These are phyloP conservation scores for Rousettus leschenaultii DNA, from an alignment of 2,113 vertebrate species.

Conservation along the genomic window DNA sequence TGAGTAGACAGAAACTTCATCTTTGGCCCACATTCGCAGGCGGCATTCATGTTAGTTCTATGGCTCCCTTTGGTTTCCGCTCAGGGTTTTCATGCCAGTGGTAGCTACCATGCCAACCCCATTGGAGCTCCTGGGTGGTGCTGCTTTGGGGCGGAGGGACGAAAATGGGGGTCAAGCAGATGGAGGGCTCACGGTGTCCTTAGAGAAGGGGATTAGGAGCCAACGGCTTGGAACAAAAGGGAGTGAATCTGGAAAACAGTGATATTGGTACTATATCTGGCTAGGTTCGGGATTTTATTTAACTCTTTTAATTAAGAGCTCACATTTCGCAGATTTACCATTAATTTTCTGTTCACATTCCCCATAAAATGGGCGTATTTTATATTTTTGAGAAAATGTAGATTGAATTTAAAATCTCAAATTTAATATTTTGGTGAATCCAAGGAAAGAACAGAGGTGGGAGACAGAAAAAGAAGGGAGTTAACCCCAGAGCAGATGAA, in stretches of 20 bases:
- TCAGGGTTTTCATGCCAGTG: background rate
- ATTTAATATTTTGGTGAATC: background rate
- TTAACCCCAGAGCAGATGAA: background rate
- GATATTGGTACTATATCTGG: background rate
- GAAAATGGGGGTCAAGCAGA: background rate
- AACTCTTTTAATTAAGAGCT: background rate
- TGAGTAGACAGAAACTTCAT: background rate
- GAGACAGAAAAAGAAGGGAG: background rate
- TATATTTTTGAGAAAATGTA: background rate
- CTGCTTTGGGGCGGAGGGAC: background rate
- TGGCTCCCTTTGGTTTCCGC: background rate
- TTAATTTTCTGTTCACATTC: background rate
- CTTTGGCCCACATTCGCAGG: background rate
- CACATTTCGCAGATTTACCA: background rate
- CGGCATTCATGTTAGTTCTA: background rate
- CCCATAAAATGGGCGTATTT: background rate
- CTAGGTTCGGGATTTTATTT: background rate
- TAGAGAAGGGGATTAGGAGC: background rate
- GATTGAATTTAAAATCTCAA: background rate
- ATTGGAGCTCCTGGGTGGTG: background rate
- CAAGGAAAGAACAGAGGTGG: background rate
- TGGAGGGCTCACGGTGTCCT: background rate
- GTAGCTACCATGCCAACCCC: background rate
- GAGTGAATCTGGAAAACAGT: background rate
- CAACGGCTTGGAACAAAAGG: background rate